These are phyloP conservation scores for Fregata magnificens DNA, from an alignment of 2,113 vertebrate genomes.

Conservation along the genomic window DNA sequence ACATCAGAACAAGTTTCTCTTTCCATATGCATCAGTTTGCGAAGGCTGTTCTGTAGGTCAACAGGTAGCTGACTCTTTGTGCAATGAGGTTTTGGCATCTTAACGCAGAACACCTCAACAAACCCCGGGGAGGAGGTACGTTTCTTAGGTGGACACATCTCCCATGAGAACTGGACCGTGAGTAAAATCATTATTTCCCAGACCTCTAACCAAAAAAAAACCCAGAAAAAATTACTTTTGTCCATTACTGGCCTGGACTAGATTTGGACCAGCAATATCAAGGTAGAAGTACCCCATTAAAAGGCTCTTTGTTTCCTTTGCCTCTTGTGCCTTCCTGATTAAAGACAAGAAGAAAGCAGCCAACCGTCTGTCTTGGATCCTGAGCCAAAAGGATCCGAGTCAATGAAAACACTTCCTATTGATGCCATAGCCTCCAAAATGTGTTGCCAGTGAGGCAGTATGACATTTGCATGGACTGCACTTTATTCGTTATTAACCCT, in stretches of 20 bases:
- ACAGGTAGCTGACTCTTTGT: background rate
- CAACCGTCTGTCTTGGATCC: background rate
- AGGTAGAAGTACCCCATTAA: background rate
- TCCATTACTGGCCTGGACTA: background rate
- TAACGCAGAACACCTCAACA: background rate
- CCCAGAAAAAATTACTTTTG: background rate
- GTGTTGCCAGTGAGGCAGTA: background rate
- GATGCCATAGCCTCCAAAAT: background rate
- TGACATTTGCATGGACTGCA: background rate
- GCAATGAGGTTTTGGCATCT: background rate
- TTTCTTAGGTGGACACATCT: background rate
- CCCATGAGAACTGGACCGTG: background rate
- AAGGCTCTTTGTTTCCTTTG: background rate
- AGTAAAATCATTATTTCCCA: background rate
- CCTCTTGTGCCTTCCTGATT: background rate
- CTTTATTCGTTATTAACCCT: background rate
- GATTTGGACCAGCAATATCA: background rate
- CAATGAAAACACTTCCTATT: background rate
- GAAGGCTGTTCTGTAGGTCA: background rate
- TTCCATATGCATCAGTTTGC: constrained; percentile 10
- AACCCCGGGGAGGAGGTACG: background rate
- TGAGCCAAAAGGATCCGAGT: background rate
- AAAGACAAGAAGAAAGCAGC: constrained; percentile 12
- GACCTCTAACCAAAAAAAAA: background rate
- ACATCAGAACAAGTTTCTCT: constrained; percentile 23